Evolutionary conservation across 92 coral and sea anemone genomes (phyloP).

Genomic region (Metridium senile): DNA sequence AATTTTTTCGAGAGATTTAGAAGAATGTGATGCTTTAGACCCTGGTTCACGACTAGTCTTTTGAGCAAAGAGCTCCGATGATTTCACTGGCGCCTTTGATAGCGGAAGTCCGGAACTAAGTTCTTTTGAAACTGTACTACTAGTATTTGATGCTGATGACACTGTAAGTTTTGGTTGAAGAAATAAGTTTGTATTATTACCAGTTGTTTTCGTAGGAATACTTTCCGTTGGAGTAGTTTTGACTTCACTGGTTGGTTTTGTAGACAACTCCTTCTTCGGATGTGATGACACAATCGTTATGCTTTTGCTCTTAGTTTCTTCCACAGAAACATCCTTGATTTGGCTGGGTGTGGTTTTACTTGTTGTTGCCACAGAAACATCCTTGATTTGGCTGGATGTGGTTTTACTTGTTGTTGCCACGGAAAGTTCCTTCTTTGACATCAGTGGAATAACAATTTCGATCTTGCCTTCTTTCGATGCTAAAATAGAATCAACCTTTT

Average conservation of each 20-base stretch:
- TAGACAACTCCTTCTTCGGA: not conserved
- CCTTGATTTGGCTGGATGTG: not conserved
- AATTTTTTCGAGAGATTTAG: not conserved
- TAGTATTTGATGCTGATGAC: not conserved
- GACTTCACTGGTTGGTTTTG: not conserved
- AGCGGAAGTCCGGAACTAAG: not conserved
- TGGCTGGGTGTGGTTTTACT: not conserved
- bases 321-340: not conserved
- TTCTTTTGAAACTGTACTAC: not conserved
- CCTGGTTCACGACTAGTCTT: not conserved
- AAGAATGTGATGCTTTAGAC: not conserved
- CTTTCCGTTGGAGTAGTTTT: not conserved
- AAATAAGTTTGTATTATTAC: not conserved
- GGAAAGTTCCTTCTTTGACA: not conserved
- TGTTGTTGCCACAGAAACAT: no score
- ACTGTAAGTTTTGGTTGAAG: not conserved
- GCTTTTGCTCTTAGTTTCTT: no score
- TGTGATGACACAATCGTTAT: not conserved
- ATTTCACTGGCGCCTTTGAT: not conserved
- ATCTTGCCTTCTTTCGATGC: not conserved
- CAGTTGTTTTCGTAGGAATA: not conserved
- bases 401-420: not conserved
- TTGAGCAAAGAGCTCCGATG: not conserved
- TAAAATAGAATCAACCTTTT: not conserved
- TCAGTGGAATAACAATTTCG: not conserved